These are phyloP conservation scores for Pseudomyrmex sp. DNA, from an alignment of 1,140 invertebrate species.

Conservation along the genomic window DNA sequence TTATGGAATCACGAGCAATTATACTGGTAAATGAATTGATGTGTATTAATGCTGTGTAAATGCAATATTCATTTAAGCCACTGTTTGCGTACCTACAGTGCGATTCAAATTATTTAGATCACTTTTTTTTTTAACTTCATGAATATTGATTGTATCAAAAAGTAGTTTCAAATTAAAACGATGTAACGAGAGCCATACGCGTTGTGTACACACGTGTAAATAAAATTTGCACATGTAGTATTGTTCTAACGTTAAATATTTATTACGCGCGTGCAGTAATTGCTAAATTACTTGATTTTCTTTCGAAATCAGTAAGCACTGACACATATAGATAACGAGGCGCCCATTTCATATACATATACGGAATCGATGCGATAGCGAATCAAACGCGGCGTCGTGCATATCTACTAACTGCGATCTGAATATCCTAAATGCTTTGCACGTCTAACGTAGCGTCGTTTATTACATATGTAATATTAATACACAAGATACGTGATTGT, in stretches of 20 bases:
- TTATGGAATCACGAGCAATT: constrained; percentile 1
- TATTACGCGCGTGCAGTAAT: not conserved
- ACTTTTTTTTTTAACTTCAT: not conserved
- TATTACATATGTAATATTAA: constrained; percentile 48
- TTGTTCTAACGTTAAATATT: too few species aligned
- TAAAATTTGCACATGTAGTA: not conserved
- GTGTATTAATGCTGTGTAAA: constrained; percentile 27
- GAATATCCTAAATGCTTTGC: constrained; percentile 42
- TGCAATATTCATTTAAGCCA: constrained; percentile 14
- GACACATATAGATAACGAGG: constrained; percentile 4
- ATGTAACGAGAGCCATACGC: not conserved
- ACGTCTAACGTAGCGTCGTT: constrained; percentile 41
- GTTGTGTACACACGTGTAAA: not conserved
- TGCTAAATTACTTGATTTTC: too few species aligned
- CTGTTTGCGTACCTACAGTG: constrained; percentile 14
- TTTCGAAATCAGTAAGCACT: too few species aligned
- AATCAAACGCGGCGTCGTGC: not conserved
- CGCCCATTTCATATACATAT: constrained; percentile 2
- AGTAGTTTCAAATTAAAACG: constrained; percentile 1
- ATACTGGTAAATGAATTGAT: constrained; percentile 41
- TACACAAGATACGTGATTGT: constrained; percentile 41
- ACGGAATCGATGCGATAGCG: constrained; percentile 9
- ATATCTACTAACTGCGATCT: not conserved
- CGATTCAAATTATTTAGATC: not conserved
- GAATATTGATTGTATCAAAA: constrained; percentile 38